A percentile compares a stretch with the other conserved stretches of the same genome.
Conservation (phyloP, 2,888 invertebrate genomes). For the Lithosia quadra region DNA sequence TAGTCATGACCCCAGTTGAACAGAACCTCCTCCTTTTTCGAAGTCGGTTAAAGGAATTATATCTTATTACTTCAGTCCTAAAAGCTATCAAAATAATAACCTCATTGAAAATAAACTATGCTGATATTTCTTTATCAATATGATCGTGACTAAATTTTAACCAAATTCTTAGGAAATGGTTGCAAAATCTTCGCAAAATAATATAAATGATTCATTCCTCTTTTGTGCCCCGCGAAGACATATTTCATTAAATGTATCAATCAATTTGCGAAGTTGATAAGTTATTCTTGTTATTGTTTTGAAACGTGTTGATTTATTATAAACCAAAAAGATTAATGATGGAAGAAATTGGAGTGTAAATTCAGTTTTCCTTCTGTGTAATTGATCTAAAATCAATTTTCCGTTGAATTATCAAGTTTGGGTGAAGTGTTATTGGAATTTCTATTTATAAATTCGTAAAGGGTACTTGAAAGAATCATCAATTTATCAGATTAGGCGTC, state of each 20-base stretch:
- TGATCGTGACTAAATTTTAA: background rate
- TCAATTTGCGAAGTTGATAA: slow-evolving; percentile 9
- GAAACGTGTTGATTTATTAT: slow-evolving; percentile 12
- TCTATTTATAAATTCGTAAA: background rate
- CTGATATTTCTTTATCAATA: background rate
- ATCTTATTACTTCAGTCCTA: too few relatives aligned
- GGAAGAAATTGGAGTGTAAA: slow-evolving; percentile 1
- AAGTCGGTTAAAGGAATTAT: too few relatives aligned
- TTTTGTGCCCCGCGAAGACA: background rate
- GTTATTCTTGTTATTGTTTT: slow-evolving; percentile 7
- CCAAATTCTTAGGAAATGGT: background rate
- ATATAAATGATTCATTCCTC: background rate
- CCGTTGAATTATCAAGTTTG: background rate
- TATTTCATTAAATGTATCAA: slow-evolving; percentile 8
- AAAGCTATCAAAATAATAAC: background rate
- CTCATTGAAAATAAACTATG: background rate
- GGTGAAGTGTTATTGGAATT: slow-evolving; percentile 4
- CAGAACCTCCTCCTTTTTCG: too few relatives aligned
- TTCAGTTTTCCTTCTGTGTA: slow-evolving; percentile 1
- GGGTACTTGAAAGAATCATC: background rate
- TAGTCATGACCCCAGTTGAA: too few relatives aligned
- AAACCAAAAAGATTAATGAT: slow-evolving; percentile 9
- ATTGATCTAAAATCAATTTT: background rate
- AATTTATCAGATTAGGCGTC: background rate
- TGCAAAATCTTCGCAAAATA: slow-evolving; percentile 1